Base-by-base conservation (phyloP, 1,140 invertebrate species). In the Mylabris phalerata region DNA sequence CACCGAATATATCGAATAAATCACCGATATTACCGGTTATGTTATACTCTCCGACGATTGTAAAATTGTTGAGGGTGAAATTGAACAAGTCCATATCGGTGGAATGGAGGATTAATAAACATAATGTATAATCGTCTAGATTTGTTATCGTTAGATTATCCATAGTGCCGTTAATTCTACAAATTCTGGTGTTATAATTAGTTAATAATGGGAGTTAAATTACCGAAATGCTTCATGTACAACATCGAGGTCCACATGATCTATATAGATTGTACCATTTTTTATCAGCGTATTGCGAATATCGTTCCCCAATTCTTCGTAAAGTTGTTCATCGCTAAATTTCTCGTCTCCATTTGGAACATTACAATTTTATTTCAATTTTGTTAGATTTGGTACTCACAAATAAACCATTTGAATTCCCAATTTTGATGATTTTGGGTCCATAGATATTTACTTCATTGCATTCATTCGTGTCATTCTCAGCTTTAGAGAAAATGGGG, bases 21-120 rank as follows among this genome's bases (percentile, higher is more conserved):
- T 58, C 54, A 9, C 62, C 62, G 19, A 68, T 39, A 40, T 64
- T 44, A 1, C 58, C 64, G 9, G 54, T 59, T 7, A 66, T 48
- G 32, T 61, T 49, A 46, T 68, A 68, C 6, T 63, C 40, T 3
- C 66, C 66, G 9, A 45, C 47, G 13, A 68, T 48, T 27, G 64
- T 60, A 40, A 68, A 38, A 48, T 62, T 48, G 11, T 54, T 57
- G 48, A 68, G 66, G 1, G 62, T 62, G 24, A 68, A 24, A 43
- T 68, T 66, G 19, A 67, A 57, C 9, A 50, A 50, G n/a, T 52
- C 50, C 41, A 52, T 27, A 27, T 45, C 13, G 43, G 32, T 26
- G 9, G 9, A 38, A 9, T 32, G 19, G 24, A 26, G 24, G 24
- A 54, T 54, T 11, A 11, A 46, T 13, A 10, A 46, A 54, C 19